Conservation (phyloP, 2,113 vertebrate genomes). For the Lepus americanus region DNA sequence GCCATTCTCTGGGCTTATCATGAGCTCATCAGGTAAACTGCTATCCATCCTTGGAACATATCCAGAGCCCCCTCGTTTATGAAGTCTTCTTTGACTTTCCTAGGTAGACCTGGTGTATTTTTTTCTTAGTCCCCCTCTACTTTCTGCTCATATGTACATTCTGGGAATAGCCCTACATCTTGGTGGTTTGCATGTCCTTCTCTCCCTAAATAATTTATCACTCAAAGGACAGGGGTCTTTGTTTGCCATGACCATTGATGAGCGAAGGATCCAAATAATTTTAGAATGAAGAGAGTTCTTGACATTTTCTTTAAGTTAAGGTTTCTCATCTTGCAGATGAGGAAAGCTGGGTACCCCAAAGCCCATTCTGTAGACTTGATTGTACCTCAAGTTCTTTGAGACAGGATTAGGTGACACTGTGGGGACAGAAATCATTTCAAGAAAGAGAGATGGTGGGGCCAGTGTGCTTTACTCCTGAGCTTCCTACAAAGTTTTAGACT, state of each 20-base stretch:
- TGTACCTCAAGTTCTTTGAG: not conserved
- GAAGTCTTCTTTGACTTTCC: not conserved
- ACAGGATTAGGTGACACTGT: not conserved
- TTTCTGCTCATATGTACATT: not conserved
- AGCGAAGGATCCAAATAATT: not conserved
- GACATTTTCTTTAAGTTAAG: not conserved
- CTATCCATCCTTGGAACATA: not conserved
- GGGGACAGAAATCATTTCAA: not conserved
- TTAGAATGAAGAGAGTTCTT: constrained; percentile 10
- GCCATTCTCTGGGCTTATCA: not conserved
- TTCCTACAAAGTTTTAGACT: not conserved
- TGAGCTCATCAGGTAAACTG: not conserved
- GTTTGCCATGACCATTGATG: not conserved
- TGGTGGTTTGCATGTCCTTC: not conserved
- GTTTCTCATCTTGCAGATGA: constrained; percentile 51
- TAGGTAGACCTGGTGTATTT: not conserved
- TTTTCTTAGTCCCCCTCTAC: not conserved
- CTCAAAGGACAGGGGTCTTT: not conserved
- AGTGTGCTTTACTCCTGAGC: not conserved
- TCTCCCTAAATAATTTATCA: not conserved
- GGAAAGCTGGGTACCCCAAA: not conserved
- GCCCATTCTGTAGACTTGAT: not conserved
- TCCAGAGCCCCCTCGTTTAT: not conserved
- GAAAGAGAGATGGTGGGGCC: not conserved
- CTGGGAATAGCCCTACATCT: not conserved